Evolutionary conservation across 2,113 vertebrate genomes (phyloP).

Genomic region (Calidris pygmaea): DNA sequence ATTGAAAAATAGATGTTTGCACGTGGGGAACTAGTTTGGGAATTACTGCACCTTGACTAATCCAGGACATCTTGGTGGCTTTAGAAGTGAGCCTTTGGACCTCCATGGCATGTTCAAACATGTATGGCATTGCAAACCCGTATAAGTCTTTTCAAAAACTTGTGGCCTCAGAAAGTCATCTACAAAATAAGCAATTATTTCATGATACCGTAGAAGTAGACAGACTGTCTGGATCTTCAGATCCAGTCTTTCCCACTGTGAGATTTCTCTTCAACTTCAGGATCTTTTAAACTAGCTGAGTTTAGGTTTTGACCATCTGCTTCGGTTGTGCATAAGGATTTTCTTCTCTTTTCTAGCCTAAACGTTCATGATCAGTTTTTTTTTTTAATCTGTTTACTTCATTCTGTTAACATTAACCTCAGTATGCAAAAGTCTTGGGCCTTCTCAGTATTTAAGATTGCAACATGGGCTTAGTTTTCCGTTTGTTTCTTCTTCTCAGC

Average conservation of each 20-base stretch:
- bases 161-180: background rate
- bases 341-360: background rate
- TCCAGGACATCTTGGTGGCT: fast-evolving
- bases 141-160: background rate
- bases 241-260: background rate
- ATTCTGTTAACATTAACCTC: background rate
- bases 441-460: background rate
- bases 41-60: background rate
- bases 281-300: background rate
- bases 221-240: background rate
- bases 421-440: background rate
- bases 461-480: background rate
- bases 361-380: background rate
- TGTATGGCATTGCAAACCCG: background rate
- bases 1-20: background rate
- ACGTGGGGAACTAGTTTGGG: background rate
- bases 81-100: background rate
- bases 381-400: background rate
- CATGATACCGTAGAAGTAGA: background rate
- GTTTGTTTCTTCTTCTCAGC: background rate
- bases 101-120: background rate
- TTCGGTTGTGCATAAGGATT: background rate
- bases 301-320: background rate
- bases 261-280: background rate
- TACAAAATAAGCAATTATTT: background rate